These are phyloP conservation scores for Chlorops oryzae DNA, from an alignment of 1,140 invertebrate genomes.

Conservation along the genomic window DNA sequence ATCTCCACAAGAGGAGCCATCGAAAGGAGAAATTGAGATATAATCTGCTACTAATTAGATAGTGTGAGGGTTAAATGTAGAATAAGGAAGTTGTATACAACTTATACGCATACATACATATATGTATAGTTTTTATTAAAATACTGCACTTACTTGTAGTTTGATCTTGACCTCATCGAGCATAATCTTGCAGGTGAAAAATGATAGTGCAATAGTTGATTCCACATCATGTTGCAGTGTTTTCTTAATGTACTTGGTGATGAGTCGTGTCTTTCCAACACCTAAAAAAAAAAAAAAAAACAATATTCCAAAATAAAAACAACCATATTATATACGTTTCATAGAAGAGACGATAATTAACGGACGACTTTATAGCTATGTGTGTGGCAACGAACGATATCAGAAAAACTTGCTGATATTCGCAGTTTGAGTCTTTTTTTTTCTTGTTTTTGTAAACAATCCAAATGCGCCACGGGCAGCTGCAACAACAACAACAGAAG, in stretches of 20 bases:
- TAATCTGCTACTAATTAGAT: not conserved
- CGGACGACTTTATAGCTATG: not conserved
- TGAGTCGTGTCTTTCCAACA: constrained; percentile 81
- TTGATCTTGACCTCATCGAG: constrained; percentile 63
- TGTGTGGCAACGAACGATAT: too few species aligned
- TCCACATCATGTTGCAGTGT: constrained; percentile 65
- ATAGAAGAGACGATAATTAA: not conserved
- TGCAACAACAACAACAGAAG: too few species aligned
- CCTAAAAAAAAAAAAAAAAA: constrained; percentile 54
- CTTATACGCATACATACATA: not conserved
- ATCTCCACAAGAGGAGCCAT: too few species aligned
- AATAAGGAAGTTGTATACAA: not conserved
- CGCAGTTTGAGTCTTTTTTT: too few species aligned
- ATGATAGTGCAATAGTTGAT: constrained; percentile 83
- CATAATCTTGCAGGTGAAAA: constrained; percentile 76
- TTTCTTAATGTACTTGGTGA: constrained; percentile 72
- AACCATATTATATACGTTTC: not conserved
- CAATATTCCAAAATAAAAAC: not conserved
- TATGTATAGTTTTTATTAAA: not conserved
- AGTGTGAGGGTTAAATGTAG: not conserved
- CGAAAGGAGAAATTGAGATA: too few species aligned
- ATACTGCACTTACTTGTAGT: constrained; percentile 57
- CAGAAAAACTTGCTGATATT: too few species aligned
- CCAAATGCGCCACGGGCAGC: not conserved
- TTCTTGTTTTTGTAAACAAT: too few species aligned